These are phyloP conservation scores for Polia nebulosa DNA, from an alignment of 2,888 invertebrate genomes.

Conservation along the genomic window DNA sequence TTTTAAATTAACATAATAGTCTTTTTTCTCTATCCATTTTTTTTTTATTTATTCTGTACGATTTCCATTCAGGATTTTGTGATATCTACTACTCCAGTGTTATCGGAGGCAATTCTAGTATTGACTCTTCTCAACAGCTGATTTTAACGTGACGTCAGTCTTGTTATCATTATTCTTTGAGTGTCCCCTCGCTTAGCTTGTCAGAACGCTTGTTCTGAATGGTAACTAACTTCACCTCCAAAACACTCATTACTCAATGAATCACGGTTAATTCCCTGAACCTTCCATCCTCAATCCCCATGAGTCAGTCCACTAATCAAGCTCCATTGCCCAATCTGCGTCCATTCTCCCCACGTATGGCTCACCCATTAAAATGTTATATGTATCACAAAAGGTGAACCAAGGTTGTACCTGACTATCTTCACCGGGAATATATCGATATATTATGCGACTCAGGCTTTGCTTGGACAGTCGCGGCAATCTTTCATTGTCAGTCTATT, in stretches of 20 bases:
- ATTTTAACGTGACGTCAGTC: neutral
- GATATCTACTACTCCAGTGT: no score
- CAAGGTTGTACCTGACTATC: conserved; percentile 60
- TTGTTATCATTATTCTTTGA: conserved; percentile 2
- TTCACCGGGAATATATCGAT: conserved; percentile 49
- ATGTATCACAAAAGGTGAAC: conserved; percentile 58
- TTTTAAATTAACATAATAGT: no score
- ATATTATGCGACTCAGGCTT: conserved; percentile 64
- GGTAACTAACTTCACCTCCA: neutral
- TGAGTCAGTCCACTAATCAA: conserved; percentile 48
- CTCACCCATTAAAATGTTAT: conserved; percentile 61
- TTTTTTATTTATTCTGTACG: no score
- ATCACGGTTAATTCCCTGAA: conserved; percentile 30
- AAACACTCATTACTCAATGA: conserved; percentile 4
- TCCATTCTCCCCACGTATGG: conserved; percentile 61
- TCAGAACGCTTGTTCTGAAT: neutral
- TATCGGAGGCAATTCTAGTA: neutral
- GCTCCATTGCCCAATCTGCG: conserved; percentile 55
- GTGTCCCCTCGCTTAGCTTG: neutral
- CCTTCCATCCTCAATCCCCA: conserved; percentile 33
- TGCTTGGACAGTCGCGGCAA: conserved; percentile 38
- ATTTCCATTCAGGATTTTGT: no score
- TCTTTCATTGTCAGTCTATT: conserved; percentile 67
- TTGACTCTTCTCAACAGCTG: no score
- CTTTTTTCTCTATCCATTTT: no score